phyloP scores from a whole-genome alignment of 2,113 vertebrate species.

The Chionis minor region DNA sequence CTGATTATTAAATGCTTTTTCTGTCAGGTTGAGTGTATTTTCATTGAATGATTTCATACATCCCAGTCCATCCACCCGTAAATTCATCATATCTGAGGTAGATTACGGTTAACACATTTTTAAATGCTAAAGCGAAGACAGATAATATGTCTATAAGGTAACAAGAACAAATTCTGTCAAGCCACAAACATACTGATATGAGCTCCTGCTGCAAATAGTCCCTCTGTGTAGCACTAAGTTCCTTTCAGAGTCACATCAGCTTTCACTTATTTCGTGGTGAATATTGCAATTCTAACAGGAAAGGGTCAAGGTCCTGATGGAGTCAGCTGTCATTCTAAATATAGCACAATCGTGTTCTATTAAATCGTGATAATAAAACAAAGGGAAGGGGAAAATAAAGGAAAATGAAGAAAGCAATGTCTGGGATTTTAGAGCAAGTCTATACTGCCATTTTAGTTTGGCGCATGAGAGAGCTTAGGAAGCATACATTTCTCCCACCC shows the following conservation, averaged over 20 bases:
- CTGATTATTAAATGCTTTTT: constrained; percentile 44
- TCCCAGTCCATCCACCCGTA: not conserved
- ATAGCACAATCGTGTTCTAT: not conserved
- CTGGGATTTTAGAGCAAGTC: fast-evolving
- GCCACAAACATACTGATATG: not conserved
- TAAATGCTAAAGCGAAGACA: not conserved
- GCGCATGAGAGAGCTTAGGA: not conserved
- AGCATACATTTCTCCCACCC: not conserved
- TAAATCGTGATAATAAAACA: not conserved
- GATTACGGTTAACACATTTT: not conserved
- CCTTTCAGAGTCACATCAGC: not conserved
- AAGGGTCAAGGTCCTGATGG: not conserved
- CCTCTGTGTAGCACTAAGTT: not conserved
- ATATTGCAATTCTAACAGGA: not conserved
- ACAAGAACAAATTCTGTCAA: not conserved
- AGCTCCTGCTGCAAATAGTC: not conserved
- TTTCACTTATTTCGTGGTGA: not conserved
- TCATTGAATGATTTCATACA: not conserved
- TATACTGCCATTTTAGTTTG: not conserved
- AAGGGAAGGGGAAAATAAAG: not conserved
- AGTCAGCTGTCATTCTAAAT: not conserved
- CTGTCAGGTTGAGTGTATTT: not conserved
- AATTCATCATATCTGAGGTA: not conserved
- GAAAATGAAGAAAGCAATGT: not conserved
- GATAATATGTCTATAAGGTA: not conserved